Base-by-base conservation (phyloP, 1,140 invertebrate species). In the Hydropsyche tenuis region DNA sequence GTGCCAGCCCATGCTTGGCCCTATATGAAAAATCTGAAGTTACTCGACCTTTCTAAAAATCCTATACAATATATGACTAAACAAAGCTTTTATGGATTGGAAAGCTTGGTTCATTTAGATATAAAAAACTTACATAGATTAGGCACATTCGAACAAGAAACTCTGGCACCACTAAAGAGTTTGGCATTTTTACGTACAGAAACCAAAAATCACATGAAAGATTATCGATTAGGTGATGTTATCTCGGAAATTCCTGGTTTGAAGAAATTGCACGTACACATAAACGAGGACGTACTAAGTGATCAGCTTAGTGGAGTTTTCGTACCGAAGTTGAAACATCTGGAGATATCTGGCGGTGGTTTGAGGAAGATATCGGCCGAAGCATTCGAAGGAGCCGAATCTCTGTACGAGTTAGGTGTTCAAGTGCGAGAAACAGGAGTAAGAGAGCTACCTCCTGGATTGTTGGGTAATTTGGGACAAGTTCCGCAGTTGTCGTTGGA, bases 401-500 rank as follows among this genome's bases (percentile, higher is more conserved):
- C 81, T 1, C 88, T 86, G 78, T 87, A 90, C 69, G 92, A 93
- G 78, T 84, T 96, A 65, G 87, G 90, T 74, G 85, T 95, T 6
- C 87, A 89, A 79, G 94, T 96, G 69, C 90, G 89, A 45, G 87
- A 90, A 75, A 94, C 93, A 1, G 87, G 89, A 48, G 87, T 95
- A 11, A 87, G 89, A 69, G 89, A 92, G 79, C 81, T 96, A 68
- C 93, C 94, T 25, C 87, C 90, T 0, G 90, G 91, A 62, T 89
- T 95, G 66, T 93, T 96, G 82, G 86, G 90, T 14, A 88, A 90
- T 56, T 85, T 96, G 74, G 89, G 92, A 11, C 89, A 89, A 80
- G 87, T 94, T 71, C 90, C 92, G 0, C 91, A 94, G 80, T 86
- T 95, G n/a, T 90, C 91, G 1, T 85, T 96, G 51, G 94, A 95